phyloP scores from a whole-genome alignment of 2,113 vertebrate genomes.

The Daboia siamensis region DNA sequence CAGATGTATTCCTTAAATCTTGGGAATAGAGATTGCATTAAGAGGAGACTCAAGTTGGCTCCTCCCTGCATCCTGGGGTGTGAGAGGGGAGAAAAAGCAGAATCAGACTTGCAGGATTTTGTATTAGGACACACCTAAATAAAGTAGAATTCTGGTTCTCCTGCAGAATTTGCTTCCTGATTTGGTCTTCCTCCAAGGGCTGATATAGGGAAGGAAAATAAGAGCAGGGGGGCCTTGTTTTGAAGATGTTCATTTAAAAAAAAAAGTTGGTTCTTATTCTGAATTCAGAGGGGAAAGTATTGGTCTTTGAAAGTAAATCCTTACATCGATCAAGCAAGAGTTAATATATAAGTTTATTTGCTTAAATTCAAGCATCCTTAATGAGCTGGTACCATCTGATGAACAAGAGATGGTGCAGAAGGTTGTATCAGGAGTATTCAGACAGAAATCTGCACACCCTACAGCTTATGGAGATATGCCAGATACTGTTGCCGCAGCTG shows the following conservation, averaged over 20 bases:
- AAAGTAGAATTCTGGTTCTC: neutral
- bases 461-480: conserved; percentile 26
- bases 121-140: neutral
- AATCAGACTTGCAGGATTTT: neutral
- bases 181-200: neutral
- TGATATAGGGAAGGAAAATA: neutral
- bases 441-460: neutral
- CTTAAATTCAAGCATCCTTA: neutral
- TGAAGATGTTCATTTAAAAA: neutral
- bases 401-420: neutral
- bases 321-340: neutral
- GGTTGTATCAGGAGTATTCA: neutral
- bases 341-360: neutral
- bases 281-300: neutral
- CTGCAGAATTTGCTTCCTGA: neutral
- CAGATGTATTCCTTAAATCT: neutral
- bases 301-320: neutral
- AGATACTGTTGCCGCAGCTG: conserved; percentile 16
- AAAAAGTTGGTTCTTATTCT: neutral
- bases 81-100: neutral
- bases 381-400: neutral
- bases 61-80: neutral
- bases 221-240: neutral
- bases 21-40: neutral
- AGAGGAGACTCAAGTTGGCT: neutral